phyloP scores from a whole-genome alignment of 2,888 invertebrate genomes.

The Leptura quadrifasciata region DNA sequence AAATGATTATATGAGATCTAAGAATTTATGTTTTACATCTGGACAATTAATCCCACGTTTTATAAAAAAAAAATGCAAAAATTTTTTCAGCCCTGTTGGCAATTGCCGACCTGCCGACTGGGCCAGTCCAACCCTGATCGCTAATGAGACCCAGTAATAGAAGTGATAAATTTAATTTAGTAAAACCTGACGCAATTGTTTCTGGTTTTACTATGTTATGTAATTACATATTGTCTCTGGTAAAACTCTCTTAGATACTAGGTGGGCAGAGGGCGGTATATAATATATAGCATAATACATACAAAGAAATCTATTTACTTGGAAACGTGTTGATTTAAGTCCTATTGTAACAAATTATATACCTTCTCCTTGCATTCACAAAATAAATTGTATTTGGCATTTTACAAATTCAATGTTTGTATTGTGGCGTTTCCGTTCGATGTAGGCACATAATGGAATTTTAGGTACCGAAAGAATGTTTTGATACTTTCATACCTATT shows the following conservation, averaged over 20 bases:
- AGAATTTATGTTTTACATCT: too few relatives aligned
- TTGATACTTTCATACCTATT: slow-evolving; percentile 2
- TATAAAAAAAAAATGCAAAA: too few relatives aligned
- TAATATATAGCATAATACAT: background rate
- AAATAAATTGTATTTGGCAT: slow-evolving; percentile 39
- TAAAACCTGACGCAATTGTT: too few relatives aligned
- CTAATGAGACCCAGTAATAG: background rate
- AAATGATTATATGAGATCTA: too few relatives aligned
- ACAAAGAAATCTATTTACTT: slow-evolving; percentile 1
- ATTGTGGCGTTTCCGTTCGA: slow-evolving; percentile 11
- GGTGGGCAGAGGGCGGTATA: background rate
- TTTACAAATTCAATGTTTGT: slow-evolving; percentile 27
- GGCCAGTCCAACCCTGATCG: too few relatives aligned
- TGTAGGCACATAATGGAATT: slow-evolving; percentile 25
- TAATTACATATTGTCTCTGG: too few relatives aligned
- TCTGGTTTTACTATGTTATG: too few relatives aligned
- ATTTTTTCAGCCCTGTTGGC: too few relatives aligned
- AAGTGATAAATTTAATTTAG: background rate
- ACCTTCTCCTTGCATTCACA: slow-evolving; percentile 45
- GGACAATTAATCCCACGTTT: too few relatives aligned
- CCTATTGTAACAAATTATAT: slow-evolving; percentile 45
- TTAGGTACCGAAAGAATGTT: slow-evolving; percentile 19
- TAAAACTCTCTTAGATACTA: too few relatives aligned
- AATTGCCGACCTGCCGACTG: too few relatives aligned
- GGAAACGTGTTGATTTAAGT: slow-evolving; percentile 26